Conservation (phyloP, 2,113 vertebrate genomes). For the Lontra canadensis region DNA sequence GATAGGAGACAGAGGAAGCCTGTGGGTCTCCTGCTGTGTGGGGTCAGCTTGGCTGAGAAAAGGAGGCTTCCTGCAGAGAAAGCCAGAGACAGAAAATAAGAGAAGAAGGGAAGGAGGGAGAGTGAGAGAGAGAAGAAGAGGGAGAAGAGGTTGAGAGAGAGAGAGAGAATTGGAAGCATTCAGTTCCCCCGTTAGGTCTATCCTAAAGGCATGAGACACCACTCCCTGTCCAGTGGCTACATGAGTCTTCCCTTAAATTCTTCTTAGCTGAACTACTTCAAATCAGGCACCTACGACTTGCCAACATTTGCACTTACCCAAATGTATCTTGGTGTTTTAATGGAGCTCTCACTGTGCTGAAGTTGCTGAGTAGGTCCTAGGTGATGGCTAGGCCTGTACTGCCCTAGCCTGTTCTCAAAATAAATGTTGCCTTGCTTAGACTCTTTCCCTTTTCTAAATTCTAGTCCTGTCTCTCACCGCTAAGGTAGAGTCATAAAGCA, state of each 20-base stretch:
- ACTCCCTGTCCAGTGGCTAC: neutral
- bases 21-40: neutral
- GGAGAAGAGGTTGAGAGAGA: neutral
- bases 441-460: conserved; percentile 46
- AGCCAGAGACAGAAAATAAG: neutral
- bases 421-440: conserved; percentile 3
- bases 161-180: neutral
- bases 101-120: too few relatives aligned
- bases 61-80: neutral
- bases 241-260: neutral
- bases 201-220: neutral
- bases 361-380: neutral
- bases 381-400: neutral
- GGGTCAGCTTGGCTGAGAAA: neutral
- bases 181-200: neutral
- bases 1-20: neutral
- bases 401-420: neutral
- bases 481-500: conserved; percentile 48
- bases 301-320: neutral
- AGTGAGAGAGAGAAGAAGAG: too few relatives aligned
- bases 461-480: neutral
- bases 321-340: neutral
- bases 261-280: neutral
- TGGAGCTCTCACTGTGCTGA: neutral
- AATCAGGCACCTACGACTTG: neutral